These are phyloP conservation scores for Neopipo cinnamomea DNA, from an alignment of 2,113 vertebrate genomes.

Conservation along the genomic window DNA sequence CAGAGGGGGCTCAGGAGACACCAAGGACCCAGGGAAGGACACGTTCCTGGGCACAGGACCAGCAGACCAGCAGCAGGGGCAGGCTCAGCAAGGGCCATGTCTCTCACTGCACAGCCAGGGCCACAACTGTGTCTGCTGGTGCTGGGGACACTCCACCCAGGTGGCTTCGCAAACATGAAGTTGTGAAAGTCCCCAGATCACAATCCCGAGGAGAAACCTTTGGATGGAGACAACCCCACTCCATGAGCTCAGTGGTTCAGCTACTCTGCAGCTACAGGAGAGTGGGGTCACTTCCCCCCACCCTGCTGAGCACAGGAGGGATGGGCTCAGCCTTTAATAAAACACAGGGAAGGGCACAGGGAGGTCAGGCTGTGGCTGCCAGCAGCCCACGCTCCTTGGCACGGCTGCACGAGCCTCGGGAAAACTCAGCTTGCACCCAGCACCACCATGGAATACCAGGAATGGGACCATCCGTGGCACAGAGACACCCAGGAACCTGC, in stretches of 20 bases:
- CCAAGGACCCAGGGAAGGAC: background rate
- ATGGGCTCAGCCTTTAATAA: background rate
- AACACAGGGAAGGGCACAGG: fast-evolving
- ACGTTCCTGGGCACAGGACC: background rate
- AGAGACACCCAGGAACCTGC: background rate
- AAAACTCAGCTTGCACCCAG: background rate
- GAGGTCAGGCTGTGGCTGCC: background rate
- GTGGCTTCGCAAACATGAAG: fast-evolving
- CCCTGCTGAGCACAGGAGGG: background rate
- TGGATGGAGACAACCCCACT: background rate
- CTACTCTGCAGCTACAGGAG: background rate
- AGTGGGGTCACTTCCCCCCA: background rate
- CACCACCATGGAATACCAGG: fast-evolving
- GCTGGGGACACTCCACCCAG: fast-evolving
- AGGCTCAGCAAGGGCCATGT: fast-evolving
- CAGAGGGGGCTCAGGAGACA: background rate
- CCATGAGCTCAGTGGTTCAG: fast-evolving
- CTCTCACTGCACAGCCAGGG: background rate
- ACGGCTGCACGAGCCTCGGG: fast-evolving
- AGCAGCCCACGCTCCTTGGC: fast-evolving
- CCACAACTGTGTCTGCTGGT: fast-evolving
- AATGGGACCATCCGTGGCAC: fast-evolving
- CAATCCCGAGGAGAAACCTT: background rate
- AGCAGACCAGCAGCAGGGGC: background rate
- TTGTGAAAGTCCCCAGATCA: background rate